Evolutionary conservation across 2,797 vertebrate genomes (phyloP), one percentile per base, ranked within the genome.

Genomic region (Podargus strigoides): DNA sequence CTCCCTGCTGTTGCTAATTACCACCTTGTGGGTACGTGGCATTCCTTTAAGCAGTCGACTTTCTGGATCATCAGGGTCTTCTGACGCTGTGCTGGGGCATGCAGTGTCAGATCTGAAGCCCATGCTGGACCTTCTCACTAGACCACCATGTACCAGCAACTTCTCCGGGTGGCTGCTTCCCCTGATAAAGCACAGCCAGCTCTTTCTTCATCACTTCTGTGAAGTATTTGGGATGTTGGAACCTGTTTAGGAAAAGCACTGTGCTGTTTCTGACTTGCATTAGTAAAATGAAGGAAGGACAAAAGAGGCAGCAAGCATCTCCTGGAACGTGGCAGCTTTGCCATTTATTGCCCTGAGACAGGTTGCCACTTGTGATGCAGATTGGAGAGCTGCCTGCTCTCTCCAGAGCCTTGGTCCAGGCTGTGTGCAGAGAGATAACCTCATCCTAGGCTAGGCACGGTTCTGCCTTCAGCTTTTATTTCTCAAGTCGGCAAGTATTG

Each of bases 291-390:
- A 34, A 46, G 41, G 63, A 39, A 24, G 60, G 50, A 12, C 18
- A 15, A 5, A 28, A 24, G 52, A 32, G 44, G 44, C 2, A 5
- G 24, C 44, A 5, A 52, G 49, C 62, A 46, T 15, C 66, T 72
- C 56, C 49, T 30, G 76, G 47, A 6, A 22, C 1, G 14, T 3
- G 47, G 46, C 6, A 14, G 42, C 44, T 53, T 16, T 59, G 78
- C 36, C 2, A 2, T 12, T n/a, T 8, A 0, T 11, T n/a, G 28
- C 41, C 63, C 5, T 16, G 39, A 42, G 73, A 2, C 0, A 4
- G 19, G 30, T 12, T 21, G 9, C 30, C 10, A 0, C 28, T 32
- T 16, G 39, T 5, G 69, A 18, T 56, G 69, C 34, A 37, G 73
- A 4, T 47, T 7, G 7, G 74, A 20, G 67, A 8, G 55, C 63